A percentile compares a stretch with the other conserved stretches of the same genome.
Evolutionary conservation across 2,113 vertebrate genomes (phyloP).

Genomic region (Tamias sibiricus): DNA sequence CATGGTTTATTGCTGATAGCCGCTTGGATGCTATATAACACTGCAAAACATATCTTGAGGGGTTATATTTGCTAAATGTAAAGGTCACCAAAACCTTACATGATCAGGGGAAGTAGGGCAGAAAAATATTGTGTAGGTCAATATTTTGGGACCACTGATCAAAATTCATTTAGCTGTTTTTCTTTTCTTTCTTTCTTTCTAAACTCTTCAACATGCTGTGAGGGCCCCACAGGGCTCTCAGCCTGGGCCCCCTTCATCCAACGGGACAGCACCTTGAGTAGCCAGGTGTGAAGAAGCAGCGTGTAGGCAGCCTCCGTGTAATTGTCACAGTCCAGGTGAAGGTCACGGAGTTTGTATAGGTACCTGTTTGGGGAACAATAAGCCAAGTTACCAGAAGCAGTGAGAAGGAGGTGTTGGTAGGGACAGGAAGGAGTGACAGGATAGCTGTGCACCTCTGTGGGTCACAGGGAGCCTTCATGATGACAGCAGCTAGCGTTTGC

Average conservation of each 20-base stretch:
- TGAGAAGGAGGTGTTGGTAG: not conserved
- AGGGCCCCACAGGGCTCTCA: not conserved
- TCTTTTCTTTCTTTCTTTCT: not conserved
- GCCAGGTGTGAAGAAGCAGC: conserved; percentile 95
- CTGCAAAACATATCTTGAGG: not conserved
- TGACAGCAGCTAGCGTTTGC: not conserved
- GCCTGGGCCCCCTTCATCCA: not conserved
- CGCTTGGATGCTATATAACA: not conserved
- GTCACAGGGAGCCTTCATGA: not conserved
- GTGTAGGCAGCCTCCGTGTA: conserved; percentile 98
- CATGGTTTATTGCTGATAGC: conserved; percentile 27
- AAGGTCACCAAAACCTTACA: not conserved
- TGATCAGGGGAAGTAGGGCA: not conserved
- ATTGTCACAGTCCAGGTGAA: conserved; percentile 97
- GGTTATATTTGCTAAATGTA: not conserved
- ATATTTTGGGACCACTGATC: not conserved
- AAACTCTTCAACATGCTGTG: not conserved
- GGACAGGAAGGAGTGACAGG: not conserved
- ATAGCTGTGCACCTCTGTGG: not conserved
- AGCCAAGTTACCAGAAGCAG: not conserved
- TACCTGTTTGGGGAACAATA: conserved; percentile 88
- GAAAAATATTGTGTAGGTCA: not conserved
- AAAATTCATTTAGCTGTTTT: not conserved
- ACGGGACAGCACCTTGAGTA: conserved; percentile 92
- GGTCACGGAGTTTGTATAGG: conserved; percentile 96